Evolutionary conservation across 2,797 vertebrate species (phyloP), one percentile per base, ranked within the genome.

Genomic region (Spheniscus humboldti): DNA sequence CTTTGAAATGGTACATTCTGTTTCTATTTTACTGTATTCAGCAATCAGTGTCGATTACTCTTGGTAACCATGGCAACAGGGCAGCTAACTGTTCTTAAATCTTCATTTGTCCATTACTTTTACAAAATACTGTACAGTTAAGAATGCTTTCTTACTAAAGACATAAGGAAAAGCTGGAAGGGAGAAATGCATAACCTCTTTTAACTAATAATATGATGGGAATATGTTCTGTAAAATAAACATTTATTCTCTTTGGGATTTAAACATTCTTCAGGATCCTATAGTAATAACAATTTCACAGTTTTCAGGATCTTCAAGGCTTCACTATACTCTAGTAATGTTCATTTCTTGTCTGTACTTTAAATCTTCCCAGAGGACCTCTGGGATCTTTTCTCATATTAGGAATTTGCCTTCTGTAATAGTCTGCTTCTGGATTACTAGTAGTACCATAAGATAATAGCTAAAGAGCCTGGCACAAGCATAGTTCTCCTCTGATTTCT

Each of bases 21-120:
- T 97, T 93, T 97, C 97, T 97, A 81, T 96, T 97, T 97, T 97
- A 94, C 92, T 68, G 92, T 94, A 96, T 97, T 98, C 97, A 96
- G 97, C 97, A 98, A 98, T 98, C 98, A 98, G 98, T 96, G 97
- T 97, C 96, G 80, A 98, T 98, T 98, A 98, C 96, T 86, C 86
- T 81, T 87, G 82, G 98, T 98, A 97, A 94, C 97, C 96, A 98
- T 96, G 83, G 97, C 85, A 98, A 98, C 97, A 33, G 95, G 97
- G 94, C 92, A 97, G 96, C 97, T 95, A 97, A 97, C 88, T 73
- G 86, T 97, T 97, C 97, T 97, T 95, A 97, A 97, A 97, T 98
- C 96, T 98, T 98, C 96, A 97, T 98, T 98, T 97, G 97, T 97
- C 93, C 95, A 96, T 96, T 96, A 97, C 96, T 97, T 98, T 97